phyloP scores from a whole-genome alignment of 2,888 invertebrate species.

The Mythimna vitellina region DNA sequence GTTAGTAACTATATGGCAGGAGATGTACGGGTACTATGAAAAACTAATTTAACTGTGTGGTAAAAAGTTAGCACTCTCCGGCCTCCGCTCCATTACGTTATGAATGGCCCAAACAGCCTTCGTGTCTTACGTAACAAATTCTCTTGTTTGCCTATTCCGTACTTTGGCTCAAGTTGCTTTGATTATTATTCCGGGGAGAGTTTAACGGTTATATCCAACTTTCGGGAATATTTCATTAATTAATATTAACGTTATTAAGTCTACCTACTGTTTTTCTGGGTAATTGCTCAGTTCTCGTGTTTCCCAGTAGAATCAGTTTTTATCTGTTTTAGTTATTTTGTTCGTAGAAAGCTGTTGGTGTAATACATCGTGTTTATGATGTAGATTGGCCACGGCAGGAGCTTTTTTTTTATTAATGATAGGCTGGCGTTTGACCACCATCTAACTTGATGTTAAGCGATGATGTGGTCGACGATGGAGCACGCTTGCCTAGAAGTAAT shows the following conservation, averaged over 20 bases:
- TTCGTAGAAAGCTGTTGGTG: conserved; percentile 11
- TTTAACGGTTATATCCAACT: conserved; percentile 57
- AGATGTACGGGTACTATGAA: conserved; percentile 74
- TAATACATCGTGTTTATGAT: conserved; percentile 6
- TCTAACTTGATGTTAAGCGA: too few species aligned
- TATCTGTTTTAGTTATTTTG: conserved; percentile 27
- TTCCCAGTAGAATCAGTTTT: conserved; percentile 23
- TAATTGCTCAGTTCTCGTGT: conserved; percentile 30
- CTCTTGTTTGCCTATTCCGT: conserved; percentile 69
- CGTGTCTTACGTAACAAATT: conserved; percentile 68
- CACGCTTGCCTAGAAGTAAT: too few species aligned
- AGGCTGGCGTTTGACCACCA: too few species aligned
- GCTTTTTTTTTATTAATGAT: too few species aligned
- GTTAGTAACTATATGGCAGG: conserved; percentile 68
- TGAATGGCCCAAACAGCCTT: conserved; percentile 66
- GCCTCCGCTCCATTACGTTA: conserved; percentile 69
- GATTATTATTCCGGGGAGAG: conserved; percentile 58
- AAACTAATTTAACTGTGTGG: conserved; percentile 80
- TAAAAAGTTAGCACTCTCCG: conserved; percentile 69
- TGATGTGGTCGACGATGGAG: too few species aligned
- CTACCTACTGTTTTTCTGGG: conserved; percentile 43
- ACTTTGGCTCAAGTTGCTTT: conserved; percentile 57
- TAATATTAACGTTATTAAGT: conserved; percentile 50
- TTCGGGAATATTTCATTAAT: conserved; percentile 52
- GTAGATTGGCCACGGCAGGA: too few species aligned